Evolutionary conservation across 2,797 vertebrate genomes (phyloP), one percentile per base, ranked within the genome.

Genomic region (Danio albolineatus): DNA sequence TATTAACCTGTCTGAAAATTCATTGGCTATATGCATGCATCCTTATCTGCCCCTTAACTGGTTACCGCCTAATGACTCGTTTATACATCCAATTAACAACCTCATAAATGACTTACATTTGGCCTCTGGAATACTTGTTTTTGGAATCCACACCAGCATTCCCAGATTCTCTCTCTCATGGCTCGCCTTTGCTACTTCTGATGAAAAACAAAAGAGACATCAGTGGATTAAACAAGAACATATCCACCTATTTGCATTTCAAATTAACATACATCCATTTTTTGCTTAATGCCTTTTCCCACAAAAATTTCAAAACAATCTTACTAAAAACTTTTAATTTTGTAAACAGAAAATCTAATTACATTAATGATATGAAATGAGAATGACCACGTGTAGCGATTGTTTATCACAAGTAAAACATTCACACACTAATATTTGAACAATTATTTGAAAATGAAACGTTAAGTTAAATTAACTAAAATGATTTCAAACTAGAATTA

Each of bases 121-220:
- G 83, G 95, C 94, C 88, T 98, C 96, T 70, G 96, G 95, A 48
- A 98, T 90, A 81, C 91, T 94, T 88, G 92, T 94, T 90, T 95
- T 98, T 46, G 97, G 97, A 56, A 97, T 97, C 97, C 97, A 98
- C 56, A 98, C 97, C 91, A 98, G 85, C 97, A 98, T 98, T 71
- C 96, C 96, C 0, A 96, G 93, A 84, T 97, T 97, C 48, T 98
- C 96, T 67, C 95, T 93, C 86, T 96, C 95, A 77, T 97, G 97
- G 89, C 95, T 95, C 6, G 92, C 92, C 84, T 94, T 94, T 76
- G 96, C 94, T 21, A 96, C 91, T 62, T 97, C 97, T 92, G 91
- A 46, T 39, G 72, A 78, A 51, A 5, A 43, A n/a, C n/a, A 66
- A 38, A 13, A 21, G 19, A 75, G 4, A 73, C 44, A 53, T 38